These are phyloP conservation scores for Ennomos fuscantarius DNA, from an alignment of 2,888 invertebrate species.

Conservation along the genomic window DNA sequence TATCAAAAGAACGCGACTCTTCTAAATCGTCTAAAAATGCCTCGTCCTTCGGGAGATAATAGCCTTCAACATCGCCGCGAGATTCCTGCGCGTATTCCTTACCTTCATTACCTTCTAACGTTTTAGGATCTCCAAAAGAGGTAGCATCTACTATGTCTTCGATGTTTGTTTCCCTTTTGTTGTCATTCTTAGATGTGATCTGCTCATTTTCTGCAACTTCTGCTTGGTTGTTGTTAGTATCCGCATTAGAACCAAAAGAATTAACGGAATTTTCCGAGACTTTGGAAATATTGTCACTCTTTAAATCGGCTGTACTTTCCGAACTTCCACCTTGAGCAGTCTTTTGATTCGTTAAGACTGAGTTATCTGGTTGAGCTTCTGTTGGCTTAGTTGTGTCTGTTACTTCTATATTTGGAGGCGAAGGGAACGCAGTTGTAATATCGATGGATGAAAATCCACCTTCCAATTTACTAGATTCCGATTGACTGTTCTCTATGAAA, in stretches of 20 bases:
- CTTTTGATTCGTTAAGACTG: conserved; percentile 52
- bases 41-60: conserved; percentile 54
- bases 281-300: conserved; percentile 37
- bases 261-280: conserved; percentile 46
- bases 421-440: conserved; percentile 50
- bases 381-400: conserved; percentile 54
- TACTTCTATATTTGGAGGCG: conserved; percentile 45
- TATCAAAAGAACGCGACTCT: conserved; percentile 46
- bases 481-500: conserved; percentile 61
- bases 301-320: conserved; percentile 51
- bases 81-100: conserved; percentile 48
- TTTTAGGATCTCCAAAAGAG: conserved; percentile 46
- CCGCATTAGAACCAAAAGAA: conserved; percentile 36
- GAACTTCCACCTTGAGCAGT: conserved; percentile 44
- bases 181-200: conserved; percentile 57
- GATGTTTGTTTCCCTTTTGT: conserved; percentile 66
- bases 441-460: conserved; percentile 52
- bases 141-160: conserved; percentile 46
- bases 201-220: conserved; percentile 45
- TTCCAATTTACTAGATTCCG: conserved; percentile 67
- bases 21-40: conserved; percentile 52
- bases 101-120: conserved; percentile 33
- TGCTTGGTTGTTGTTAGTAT: conserved; percentile 43
- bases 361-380: conserved; percentile 49
- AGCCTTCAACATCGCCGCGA: conserved; percentile 49